These are phyloP conservation scores for Andrena camellia DNA, from an alignment of 2,888 invertebrate species.

Conservation along the genomic window DNA sequence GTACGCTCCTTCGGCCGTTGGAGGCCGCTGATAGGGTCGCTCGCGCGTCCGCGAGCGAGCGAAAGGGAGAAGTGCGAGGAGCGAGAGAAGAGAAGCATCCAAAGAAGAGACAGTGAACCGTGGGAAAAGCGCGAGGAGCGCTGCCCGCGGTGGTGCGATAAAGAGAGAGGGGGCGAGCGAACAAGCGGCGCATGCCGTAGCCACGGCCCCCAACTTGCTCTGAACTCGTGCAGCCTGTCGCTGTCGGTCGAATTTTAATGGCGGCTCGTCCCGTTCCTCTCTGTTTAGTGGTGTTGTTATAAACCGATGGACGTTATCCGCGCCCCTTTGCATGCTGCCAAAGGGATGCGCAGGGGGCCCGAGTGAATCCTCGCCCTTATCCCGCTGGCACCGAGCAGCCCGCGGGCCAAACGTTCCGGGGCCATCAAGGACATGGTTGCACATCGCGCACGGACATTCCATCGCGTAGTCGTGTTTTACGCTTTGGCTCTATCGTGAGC, in stretches of 20 bases:
- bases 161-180: slow-evolving; percentile 67
- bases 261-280: slow-evolving; percentile 78
- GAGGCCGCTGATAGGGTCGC: slow-evolving; percentile 60
- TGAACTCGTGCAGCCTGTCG: slow-evolving; percentile 73
- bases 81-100: slow-evolving; percentile 48
- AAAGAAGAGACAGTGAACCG: slow-evolving; percentile 59
- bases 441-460: slow-evolving; percentile 73
- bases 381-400: not conserved
- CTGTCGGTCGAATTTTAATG: slow-evolving; percentile 82
- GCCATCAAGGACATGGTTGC: slow-evolving; percentile 71
- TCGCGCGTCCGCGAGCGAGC: slow-evolving; percentile 9
- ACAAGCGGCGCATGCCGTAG: slow-evolving; percentile 76
- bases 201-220: slow-evolving; percentile 74
- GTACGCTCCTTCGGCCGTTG: slow-evolving; percentile 18
- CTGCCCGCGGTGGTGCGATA: slow-evolving; percentile 12
- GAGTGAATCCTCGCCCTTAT: not conserved
- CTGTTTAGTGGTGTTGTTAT: slow-evolving; percentile 81
- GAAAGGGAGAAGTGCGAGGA: slow-evolving; percentile 46
- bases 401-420: not conserved
- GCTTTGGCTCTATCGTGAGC: slow-evolving; percentile 64
- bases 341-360: slow-evolving; percentile 3
- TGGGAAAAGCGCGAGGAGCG: slow-evolving; percentile 59
- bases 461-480: slow-evolving; percentile 67
- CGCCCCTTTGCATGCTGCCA: slow-evolving; percentile 22
- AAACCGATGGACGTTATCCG: slow-evolving; percentile 71